Percentiles rank a stretch among this genome's conserved stretches.
Evolutionary conservation across 53 echinoderm and acorn worm genomes (phyloP).

Genomic region (Paelopatides confundens): DNA sequence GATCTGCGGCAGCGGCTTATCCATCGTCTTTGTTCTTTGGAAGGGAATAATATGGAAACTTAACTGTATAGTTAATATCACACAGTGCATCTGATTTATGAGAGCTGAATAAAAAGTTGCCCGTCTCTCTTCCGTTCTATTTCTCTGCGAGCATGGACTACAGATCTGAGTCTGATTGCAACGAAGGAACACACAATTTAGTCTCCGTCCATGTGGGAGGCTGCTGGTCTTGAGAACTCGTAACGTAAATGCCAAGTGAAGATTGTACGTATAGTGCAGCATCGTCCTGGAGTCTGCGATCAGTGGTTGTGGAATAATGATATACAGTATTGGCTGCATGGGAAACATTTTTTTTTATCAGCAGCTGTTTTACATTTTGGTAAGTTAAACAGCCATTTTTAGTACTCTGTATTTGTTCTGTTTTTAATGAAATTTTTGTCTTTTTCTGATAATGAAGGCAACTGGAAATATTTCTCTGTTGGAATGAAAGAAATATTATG

Average conservation of each 20-base stretch:
- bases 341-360: no score
- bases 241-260: constrained; percentile 14
- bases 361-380: constrained; percentile 37
- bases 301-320: constrained; percentile 46
- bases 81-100: constrained; percentile 25
- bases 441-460: not conserved
- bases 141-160: constrained; percentile 4
- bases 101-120: constrained; percentile 43
- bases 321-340: not conserved
- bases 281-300: constrained; percentile 22
- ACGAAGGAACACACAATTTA: constrained; percentile 1
- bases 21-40: no score
- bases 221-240: constrained; percentile 17
- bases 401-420: no score
- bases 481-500: not conserved
- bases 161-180: constrained; percentile 16
- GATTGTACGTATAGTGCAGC: not conserved
- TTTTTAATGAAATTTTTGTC: not conserved
- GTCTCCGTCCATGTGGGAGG: constrained; percentile 16
- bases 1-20: no score
- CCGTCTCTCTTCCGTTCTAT: not conserved
- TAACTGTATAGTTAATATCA: constrained; percentile 22
- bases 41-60: not conserved
- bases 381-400: constrained; percentile 18
- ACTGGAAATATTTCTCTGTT: not conserved